Evolutionary conservation across 1,140 invertebrate species (phyloP), one percentile per base, ranked within the genome.

Genomic region (Drosophila lacertosa): DNA sequence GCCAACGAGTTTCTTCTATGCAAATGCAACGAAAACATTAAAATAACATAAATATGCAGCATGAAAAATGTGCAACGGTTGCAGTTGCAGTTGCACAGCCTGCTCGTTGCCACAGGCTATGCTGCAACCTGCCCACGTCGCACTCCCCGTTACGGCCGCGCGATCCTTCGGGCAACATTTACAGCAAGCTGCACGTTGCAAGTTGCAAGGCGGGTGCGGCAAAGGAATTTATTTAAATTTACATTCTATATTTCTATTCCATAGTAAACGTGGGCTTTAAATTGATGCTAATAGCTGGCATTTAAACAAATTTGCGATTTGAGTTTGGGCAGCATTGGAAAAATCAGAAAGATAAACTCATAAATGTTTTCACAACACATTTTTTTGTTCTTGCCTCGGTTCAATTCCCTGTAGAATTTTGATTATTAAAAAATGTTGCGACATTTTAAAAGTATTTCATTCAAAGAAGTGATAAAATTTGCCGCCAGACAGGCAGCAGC

Each of bases 1-100:
- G 44, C 53, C 58, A 71, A 71, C 50, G 33, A 55, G 65, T 69
- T 63, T 63, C 63, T 63, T 63, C 63, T 74, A 74, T 74, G 70
- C 70, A 74, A 74, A 74, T 74, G 47, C 51, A 51, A 54, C 13
- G 22, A 50, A 68, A 63, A 45, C 51, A 67, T 73, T 69, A 63
- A 74, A 63, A 74, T 53, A 58, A 57, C 70, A 74, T 74, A 69
- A 73, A 74, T 66, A 59, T 59, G 47, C 58, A 29, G 67, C 42
- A 71, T 66, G 62, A 58, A 59, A 71, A 66, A 66, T 71, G 50
- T 59, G 55, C 72, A 71, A 75, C 67, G 60, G 55, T 71, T 65
- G 60, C 60, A 74, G 55, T 71, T 65, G 60, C 60, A 74, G 35
- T 59, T 54, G 59, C 54, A 66, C 42, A 24, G 15, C 29, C 20